Percentiles rank a stretch among this genome's conserved stretches.
Evolutionary conservation across 2,113 vertebrate genomes (phyloP).

Genomic region (Poicephalus meyeri): DNA sequence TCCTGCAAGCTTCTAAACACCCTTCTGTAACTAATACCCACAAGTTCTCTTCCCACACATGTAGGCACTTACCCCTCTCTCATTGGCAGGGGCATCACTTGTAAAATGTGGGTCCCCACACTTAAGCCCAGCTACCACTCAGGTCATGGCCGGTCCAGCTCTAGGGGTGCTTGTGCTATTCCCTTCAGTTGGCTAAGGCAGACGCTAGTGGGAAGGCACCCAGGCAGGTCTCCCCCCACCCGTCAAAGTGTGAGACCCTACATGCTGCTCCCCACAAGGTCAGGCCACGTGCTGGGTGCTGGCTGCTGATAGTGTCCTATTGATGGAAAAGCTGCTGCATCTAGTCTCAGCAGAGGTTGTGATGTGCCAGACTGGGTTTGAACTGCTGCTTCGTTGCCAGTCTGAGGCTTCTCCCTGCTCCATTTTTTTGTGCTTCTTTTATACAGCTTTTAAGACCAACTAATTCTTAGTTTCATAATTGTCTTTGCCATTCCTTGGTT

Average conservation of each 20-base stretch:
- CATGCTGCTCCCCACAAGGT: background rate
- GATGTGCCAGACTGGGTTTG: background rate
- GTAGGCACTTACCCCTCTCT: background rate
- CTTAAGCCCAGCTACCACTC: background rate
- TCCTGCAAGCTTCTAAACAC: background rate
- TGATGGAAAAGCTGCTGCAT: background rate
- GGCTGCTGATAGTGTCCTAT: accelerated
- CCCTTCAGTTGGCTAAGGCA: background rate
- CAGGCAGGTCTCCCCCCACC: background rate
- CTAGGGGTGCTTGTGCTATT: accelerated
- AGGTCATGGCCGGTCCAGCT: background rate
- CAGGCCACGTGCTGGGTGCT: accelerated
- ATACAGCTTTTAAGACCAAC: background rate
- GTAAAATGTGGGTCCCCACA: accelerated
- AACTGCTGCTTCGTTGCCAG: background rate
- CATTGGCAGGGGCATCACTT: background rate
- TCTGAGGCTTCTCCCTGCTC: background rate
- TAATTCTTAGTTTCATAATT: background rate
- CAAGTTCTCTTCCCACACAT: background rate
- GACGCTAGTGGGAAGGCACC: background rate
- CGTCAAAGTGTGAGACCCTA: background rate
- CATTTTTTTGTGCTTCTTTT: background rate
- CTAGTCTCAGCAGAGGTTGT: background rate
- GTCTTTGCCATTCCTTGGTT: background rate
- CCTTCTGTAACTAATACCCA: background rate